These are phyloP conservation scores for Troides helena DNA, from an alignment of 2,888 invertebrate genomes.

Conservation along the genomic window DNA sequence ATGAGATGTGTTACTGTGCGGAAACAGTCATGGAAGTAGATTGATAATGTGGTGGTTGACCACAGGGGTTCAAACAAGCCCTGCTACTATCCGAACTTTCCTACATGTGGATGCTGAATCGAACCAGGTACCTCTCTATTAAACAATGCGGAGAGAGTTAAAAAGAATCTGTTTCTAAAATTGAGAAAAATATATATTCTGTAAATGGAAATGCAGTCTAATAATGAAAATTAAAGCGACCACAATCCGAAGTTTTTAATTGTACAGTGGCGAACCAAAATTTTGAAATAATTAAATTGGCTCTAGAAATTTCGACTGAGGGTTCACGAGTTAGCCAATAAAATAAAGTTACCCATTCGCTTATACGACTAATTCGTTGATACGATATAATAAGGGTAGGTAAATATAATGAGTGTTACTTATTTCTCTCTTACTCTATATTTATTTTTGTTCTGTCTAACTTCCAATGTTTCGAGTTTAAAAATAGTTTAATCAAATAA, in stretches of 20 bases:
- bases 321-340: constrained; percentile 13
- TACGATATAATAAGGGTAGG: constrained; percentile 4
- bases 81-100: too few species aligned
- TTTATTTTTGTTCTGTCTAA: constrained; percentile 1
- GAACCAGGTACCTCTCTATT: too few species aligned
- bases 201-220: not conserved
- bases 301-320: not conserved
- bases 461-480: not conserved
- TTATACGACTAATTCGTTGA: constrained; percentile 1
- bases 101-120: too few species aligned
- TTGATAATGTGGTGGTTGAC: too few species aligned
- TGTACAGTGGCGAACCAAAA: not conserved
- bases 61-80: too few species aligned
- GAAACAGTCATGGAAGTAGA: too few species aligned
- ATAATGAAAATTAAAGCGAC: not conserved
- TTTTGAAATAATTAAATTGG: constrained; percentile 5
- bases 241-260: not conserved
- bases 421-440: not conserved
- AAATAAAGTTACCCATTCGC: constrained; percentile 21
- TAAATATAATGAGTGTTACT: constrained; percentile 8
- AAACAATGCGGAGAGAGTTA: too few species aligned
- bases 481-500: not conserved
- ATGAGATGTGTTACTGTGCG: too few species aligned
- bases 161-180: too few species aligned
- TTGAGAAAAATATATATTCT: not conserved